Evolutionary conservation across 2,113 vertebrate species (phyloP), one percentile per base, ranked within the genome.

Genomic region (Gnathonemus longibarbis): DNA sequence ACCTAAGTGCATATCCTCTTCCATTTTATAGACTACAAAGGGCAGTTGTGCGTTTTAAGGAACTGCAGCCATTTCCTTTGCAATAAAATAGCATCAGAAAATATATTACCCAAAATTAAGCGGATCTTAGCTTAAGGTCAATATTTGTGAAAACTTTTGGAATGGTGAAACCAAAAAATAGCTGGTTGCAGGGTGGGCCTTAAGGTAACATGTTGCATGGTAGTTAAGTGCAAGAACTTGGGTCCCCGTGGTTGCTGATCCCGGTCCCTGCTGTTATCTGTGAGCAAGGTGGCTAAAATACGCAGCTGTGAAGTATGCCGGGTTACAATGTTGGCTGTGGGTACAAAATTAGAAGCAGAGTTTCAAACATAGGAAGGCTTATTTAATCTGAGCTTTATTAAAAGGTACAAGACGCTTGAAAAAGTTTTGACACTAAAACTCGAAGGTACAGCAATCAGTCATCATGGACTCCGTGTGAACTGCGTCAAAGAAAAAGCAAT

Each of bases 311-410:
- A 27, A 66, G 58, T 66, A 27, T 10, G 10, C 62, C 9, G n/a
- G 8, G n/a, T 66, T 27, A 66, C 24, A 66, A 27, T 4, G 62
- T 31, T 70, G 62, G 3, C 62, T 70, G 62, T 31, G 62, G n/a
- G n/a, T 13, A 70, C 62, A 70, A 31, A 70, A 70, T 31, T 31
- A 70, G n/a, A 70, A 70, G 56, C 11, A 62, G 56, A 56, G 48
- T 45, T 19, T 84, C 11, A 84, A 58, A 84, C 15, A 42, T 80
- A 84, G 1, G 49, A 39, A 70, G 31, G 84, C 91, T 85, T 91
- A 92, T 94, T 92, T 89, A 92, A 91, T 91, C 88, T 15, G 42
- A 90, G 91, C 93, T 96, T 96, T 96, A 95, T 96, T 96, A 95
- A 95, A 95, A 95, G 94, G 94, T 94, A 94, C 94, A 95, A 92